phyloP scores from a whole-genome alignment of 2,113 vertebrate species.

The Meriones unguiculatus region DNA sequence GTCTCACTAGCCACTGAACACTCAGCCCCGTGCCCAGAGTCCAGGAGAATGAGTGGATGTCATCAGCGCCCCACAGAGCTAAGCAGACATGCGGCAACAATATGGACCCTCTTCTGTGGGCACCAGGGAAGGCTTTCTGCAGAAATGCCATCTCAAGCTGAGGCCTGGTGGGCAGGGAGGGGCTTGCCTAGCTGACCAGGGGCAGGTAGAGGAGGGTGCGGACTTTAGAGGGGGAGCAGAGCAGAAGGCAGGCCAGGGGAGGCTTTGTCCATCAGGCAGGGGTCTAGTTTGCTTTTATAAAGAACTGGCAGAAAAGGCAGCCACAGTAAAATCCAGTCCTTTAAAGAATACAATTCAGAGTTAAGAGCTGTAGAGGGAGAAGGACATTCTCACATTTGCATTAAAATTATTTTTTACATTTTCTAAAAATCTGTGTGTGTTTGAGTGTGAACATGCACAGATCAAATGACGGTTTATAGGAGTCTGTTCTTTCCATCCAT shows the following conservation, averaged over 20 bases:
- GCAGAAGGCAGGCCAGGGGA: not conserved
- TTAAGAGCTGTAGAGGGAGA: conserved; percentile 39
- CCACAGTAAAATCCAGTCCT: not conserved
- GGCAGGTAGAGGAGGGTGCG: not conserved
- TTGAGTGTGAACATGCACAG: too few relatives aligned
- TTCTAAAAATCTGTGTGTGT: not conserved
- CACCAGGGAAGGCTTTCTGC: not conserved
- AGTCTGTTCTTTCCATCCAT: not conserved
- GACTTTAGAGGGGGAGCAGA: not conserved
- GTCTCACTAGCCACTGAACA: not conserved
- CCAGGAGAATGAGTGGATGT: too few relatives aligned
- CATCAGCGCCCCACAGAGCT: too few relatives aligned
- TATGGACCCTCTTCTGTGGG: not conserved
- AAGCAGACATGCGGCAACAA: not conserved
- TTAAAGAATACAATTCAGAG: not conserved
- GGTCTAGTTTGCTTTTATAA: not conserved
- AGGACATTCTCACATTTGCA: not conserved
- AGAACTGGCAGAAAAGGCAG: not conserved
- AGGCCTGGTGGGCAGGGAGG: not conserved
- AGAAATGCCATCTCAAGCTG: not conserved
- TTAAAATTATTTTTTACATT: not conserved
- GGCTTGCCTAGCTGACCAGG: not conserved
- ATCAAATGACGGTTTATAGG: not conserved
- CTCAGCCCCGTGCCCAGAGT: not conserved
- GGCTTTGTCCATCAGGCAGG: not conserved